A percentile compares a stretch with the other conserved stretches of the same genome.
Evolutionary conservation across 2,888 invertebrate genomes (phyloP).

Genomic region (Pandemis corylana): DNA sequence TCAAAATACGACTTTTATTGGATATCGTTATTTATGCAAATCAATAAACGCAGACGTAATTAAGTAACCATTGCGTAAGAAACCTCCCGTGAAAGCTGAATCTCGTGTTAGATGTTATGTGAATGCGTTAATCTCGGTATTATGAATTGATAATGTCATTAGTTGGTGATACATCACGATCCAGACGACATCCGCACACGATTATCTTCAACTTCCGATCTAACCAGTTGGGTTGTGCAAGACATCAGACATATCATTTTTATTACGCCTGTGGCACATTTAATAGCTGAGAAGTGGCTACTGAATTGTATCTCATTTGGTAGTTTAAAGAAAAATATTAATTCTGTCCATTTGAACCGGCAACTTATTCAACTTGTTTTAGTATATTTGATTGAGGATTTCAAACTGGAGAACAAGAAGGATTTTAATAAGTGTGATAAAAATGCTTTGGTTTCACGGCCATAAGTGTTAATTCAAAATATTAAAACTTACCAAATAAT

Average conservation of each 20-base stretch:
- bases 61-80: constrained; percentile 51
- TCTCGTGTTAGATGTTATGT: constrained; percentile 32
- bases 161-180: constrained; percentile 49
- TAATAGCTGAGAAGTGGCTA: constrained; percentile 15
- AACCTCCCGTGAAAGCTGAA: constrained; percentile 23
- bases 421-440: too few species aligned
- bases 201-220: constrained; percentile 43
- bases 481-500: constrained; percentile 22
- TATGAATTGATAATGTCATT: constrained; percentile 58
- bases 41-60: constrained; percentile 19
- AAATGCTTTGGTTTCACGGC: background rate
- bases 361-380: background rate
- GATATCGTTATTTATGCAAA: constrained; percentile 11
- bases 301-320: background rate
- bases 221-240: constrained; percentile 38
- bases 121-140: constrained; percentile 53
- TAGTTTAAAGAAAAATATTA: background rate
- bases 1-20: constrained; percentile 6
- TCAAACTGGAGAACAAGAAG: too few species aligned
- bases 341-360: background rate
- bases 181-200: constrained; percentile 50
- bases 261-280: constrained; percentile 13
- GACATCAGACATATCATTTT: constrained; percentile 14
- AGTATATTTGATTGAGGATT: background rate
- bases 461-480: background rate